Evolutionary conservation across 2,797 vertebrate species (phyloP).

Genomic region (Sarcoramphus papa): DNA sequence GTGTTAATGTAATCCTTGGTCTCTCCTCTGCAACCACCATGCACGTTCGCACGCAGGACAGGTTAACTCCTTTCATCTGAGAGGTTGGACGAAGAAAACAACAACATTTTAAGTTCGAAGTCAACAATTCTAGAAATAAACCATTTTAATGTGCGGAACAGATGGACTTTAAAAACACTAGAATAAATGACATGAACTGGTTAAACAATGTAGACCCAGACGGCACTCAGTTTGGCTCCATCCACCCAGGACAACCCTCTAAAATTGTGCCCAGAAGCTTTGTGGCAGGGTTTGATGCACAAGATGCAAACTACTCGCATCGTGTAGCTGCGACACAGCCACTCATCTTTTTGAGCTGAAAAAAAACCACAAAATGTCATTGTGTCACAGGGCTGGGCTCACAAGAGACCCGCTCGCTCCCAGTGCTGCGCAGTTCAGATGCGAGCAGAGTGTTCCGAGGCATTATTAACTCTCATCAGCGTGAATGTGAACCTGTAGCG

Average conservation of each 20-base stretch:
- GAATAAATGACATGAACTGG: not conserved
- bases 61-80: conserved; percentile 88
- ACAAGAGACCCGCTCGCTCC: not conserved
- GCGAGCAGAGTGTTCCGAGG: not conserved
- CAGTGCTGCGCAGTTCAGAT: not conserved
- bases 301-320: not conserved
- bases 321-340: not conserved
- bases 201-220: not conserved
- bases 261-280: not conserved
- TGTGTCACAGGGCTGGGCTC: not conserved
- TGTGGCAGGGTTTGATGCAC: not conserved
- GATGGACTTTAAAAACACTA: not conserved
- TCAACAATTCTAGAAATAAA: not conserved
- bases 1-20: conserved; percentile 86
- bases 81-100: not conserved
- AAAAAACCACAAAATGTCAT: accelerated
- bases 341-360: not conserved
- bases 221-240: not conserved
- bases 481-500: not conserved
- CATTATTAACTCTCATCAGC: not conserved
- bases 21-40: conserved; percentile 98
- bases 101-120: not conserved
- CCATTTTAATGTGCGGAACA: not conserved
- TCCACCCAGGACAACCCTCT: not conserved
- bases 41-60: conserved; percentile 93